Evolutionary conservation across 2,888 invertebrate genomes (phyloP).

Genomic region (Sphaerophoria taeniata): DNA sequence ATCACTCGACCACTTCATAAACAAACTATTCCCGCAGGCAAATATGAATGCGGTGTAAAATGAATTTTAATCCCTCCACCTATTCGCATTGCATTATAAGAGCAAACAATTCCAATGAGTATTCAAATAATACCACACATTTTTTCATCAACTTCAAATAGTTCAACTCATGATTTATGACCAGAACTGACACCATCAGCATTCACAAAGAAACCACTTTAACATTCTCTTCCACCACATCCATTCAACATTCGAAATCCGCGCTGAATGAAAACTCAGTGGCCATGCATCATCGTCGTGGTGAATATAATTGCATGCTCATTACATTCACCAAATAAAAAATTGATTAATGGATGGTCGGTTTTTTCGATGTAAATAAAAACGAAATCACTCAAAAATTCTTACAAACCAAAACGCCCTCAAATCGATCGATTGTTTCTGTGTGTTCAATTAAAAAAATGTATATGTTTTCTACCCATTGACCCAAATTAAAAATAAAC

Average conservation of each 20-base stretch:
- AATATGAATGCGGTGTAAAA: too few species aligned
- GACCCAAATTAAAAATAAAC: conserved; percentile 56
- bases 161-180: too few species aligned
- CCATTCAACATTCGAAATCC: not conserved
- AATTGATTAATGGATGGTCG: conserved; percentile 12
- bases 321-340: not conserved
- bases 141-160: too few species aligned
- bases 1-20: too few species aligned
- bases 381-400: not conserved
- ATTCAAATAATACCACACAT: too few species aligned
- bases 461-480: conserved; percentile 10
- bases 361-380: not conserved
- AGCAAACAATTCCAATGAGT: too few species aligned
- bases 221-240: not conserved
- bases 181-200: too few species aligned
- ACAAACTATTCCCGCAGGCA: too few species aligned
- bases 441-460: not conserved
- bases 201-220: too few species aligned
- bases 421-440: conserved; percentile 4
- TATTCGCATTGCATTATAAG: too few species aligned
- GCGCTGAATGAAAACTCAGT: not conserved
- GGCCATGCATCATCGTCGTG: not conserved
- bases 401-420: too few species aligned
- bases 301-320: not conserved
- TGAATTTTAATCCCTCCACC: too few species aligned